Evolutionary conservation across 2,888 invertebrate species (phyloP).

Genomic region (Dolichomitus sp.): DNA sequence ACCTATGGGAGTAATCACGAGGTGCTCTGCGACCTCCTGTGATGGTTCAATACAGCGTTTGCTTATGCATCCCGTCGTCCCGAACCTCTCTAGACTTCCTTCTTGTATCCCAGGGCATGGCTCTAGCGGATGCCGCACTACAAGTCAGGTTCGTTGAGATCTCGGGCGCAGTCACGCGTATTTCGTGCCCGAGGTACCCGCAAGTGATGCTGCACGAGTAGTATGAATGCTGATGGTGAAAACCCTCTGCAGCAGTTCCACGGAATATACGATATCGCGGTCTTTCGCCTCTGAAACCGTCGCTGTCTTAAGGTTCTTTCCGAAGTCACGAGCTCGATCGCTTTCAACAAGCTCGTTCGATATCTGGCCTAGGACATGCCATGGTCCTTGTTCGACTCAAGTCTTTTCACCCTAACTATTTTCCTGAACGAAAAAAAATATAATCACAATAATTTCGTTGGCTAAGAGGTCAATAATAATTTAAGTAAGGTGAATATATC

Average conservation of each 20-base stretch:
- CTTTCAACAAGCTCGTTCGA: constrained; percentile 35
- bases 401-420: neutral
- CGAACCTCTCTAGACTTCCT: constrained; percentile 58
- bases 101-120: constrained; percentile 31
- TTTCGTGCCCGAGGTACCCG: constrained; percentile 46
- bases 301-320: constrained; percentile 15
- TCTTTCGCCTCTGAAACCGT: constrained; percentile 20
- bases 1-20: constrained; percentile 33
- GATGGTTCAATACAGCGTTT: constrained; percentile 53
- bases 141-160: constrained; percentile 12
- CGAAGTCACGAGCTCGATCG: constrained; percentile 56
- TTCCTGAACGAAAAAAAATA: neutral
- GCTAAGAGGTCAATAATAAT: constrained; percentile 31
- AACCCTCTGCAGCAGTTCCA: constrained; percentile 29
- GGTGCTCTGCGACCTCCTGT: constrained; percentile 40
- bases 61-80: constrained; percentile 62
- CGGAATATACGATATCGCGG: constrained; percentile 23
- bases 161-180: constrained; percentile 32
- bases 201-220: constrained; percentile 45
- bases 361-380: constrained; percentile 7
- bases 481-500: constrained; percentile 13
- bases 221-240: constrained; percentile 33
- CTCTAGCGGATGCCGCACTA: constrained; percentile 6
- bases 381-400: constrained; percentile 11
- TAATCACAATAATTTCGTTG: constrained; percentile 34